A percentile compares a stretch with the other conserved stretches of the same genome.
These are phyloP conservation scores for Diabrotica virgifera DNA, from an alignment of 1,140 invertebrate species.

Conservation along the genomic window DNA sequence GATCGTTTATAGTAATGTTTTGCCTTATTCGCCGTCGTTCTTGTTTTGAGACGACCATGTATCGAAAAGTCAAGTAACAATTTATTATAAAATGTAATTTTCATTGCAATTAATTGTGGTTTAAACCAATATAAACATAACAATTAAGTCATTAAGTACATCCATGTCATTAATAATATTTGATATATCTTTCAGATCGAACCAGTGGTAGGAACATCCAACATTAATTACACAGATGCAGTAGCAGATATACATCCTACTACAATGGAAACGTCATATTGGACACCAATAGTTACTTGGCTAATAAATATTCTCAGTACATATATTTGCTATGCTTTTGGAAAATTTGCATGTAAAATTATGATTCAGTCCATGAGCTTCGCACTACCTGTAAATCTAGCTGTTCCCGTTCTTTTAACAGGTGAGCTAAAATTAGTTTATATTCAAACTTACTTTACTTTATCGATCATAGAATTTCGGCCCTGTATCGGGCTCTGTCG, in stretches of 20 bases:
- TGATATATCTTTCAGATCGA: constrained; percentile 18
- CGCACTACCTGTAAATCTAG: constrained; percentile 71
- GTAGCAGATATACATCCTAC: constrained; percentile 42
- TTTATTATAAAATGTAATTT: too few species aligned
- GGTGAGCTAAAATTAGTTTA: background rate
- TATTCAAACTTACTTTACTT: too few species aligned
- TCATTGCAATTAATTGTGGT: too few species aligned
- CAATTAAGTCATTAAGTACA: too few species aligned
- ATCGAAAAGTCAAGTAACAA: too few species aligned
- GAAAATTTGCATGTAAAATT: constrained; percentile 81
- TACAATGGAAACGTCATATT: constrained; percentile 41
- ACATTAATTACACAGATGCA: constrained; percentile 39
- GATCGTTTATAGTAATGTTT: too few species aligned
- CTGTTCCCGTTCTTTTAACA: constrained; percentile 65
- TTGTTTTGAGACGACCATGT: too few species aligned
- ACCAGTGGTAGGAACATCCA: constrained; percentile 28
- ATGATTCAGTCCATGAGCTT: constrained; percentile 78
- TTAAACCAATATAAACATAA: too few species aligned
- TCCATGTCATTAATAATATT: too few species aligned
- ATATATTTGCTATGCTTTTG: constrained; percentile 68
- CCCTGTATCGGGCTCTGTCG: too few species aligned
- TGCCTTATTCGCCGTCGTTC: too few species aligned
- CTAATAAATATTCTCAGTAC: constrained; percentile 62
- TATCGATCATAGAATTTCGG: too few species aligned
- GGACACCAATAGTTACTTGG: constrained; percentile 56